Evolutionary conservation across 2,113 vertebrate genomes (phyloP).

Genomic region (Cryptotis parvus): DNA sequence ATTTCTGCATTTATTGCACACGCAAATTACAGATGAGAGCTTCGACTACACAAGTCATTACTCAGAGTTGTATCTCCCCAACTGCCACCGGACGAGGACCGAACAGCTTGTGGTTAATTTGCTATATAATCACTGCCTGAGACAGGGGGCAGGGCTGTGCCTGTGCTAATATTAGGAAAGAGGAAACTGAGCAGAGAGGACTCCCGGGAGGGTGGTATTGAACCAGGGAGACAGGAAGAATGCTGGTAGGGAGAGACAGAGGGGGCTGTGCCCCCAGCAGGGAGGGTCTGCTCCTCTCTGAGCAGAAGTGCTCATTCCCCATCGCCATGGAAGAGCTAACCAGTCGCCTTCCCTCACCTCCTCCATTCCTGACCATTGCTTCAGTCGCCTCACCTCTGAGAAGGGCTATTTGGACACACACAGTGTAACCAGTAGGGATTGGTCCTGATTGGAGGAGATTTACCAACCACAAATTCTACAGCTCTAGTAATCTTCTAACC

Average conservation of each 20-base stretch:
- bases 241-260: not conserved
- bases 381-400: not conserved
- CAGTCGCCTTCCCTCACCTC: not conserved
- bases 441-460: not conserved
- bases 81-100: constrained; percentile 87
- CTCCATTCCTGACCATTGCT: not conserved
- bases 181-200: constrained; percentile 89
- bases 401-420: not conserved
- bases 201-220: constrained; percentile 76
- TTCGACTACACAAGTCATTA: constrained; percentile 90
- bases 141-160: constrained; percentile 87
- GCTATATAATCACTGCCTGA: constrained; percentile 91
- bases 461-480: not conserved
- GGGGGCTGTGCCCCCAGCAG: not conserved
- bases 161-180: constrained; percentile 91
- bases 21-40: constrained; percentile 90
- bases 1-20: constrained; percentile 89
- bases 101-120: constrained; percentile 93
- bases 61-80: constrained; percentile 89
- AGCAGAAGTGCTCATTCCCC: not conserved
- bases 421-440: not conserved
- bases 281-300: not conserved
- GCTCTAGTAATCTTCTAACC: not conserved
- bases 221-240: constrained; percentile 43
- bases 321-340: not conserved